Evolutionary conservation across 2,888 invertebrate genomes (phyloP).

Genomic region (Malthinus seriepunctatus): DNA sequence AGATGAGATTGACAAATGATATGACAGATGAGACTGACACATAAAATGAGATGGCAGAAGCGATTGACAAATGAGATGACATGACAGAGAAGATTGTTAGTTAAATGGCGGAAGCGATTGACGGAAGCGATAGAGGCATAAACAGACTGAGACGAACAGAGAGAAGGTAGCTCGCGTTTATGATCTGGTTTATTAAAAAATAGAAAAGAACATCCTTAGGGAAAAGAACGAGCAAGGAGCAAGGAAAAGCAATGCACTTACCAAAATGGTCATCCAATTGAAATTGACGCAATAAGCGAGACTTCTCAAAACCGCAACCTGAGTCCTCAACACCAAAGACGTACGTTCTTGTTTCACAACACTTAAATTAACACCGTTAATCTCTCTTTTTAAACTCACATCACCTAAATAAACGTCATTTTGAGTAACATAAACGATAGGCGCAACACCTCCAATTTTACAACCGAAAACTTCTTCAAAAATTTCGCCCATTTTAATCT

Average conservation of each 20-base stretch:
- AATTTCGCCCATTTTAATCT: constrained; percentile 64
- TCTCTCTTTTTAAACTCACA: constrained; percentile 54
- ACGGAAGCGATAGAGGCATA: no score
- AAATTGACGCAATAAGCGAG: constrained; percentile 85
- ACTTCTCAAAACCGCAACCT: constrained; percentile 72
- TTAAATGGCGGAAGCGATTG: no score
- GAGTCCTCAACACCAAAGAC: constrained; percentile 59
- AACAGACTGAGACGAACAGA: no score
- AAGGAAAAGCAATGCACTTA: constrained; percentile 57
- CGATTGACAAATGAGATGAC: no score
- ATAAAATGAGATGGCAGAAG: no score
- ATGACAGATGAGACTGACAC: no score
- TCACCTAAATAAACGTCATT: constrained; percentile 68
- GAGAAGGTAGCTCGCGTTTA: no score
- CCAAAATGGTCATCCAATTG: constrained; percentile 91
- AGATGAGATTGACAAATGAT: no score
- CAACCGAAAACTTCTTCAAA: constrained; percentile 56
- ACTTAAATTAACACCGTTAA: constrained; percentile 39
- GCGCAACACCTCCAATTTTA: constrained; percentile 60
- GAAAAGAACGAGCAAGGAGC: no score
- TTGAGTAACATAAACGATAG: constrained; percentile 63
- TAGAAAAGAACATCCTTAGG: no score
- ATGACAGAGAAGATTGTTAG: no score
- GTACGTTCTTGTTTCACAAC: constrained; percentile 46
- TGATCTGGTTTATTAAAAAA: no score